Base-by-base conservation (phyloP, 2,797 vertebrate genomes). In the Taeniopygia guttata region DNA sequence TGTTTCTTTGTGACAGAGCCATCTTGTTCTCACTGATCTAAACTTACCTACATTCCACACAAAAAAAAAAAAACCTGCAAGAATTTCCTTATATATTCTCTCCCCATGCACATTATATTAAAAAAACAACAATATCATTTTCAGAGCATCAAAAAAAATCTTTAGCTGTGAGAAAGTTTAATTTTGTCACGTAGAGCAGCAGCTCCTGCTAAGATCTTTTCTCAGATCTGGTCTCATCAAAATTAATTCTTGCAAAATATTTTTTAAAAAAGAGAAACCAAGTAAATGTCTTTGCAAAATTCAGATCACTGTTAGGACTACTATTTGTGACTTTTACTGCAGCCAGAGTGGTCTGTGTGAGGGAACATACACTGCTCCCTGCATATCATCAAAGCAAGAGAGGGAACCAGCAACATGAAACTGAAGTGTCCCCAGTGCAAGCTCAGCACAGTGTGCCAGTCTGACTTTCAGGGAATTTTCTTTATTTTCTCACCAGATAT, bases 81-180 rank as follows among this genome's bases (percentile, higher is more conserved):
- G 45, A 51, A 67, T 66, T 83, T 64, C 73, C 34, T 43, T 18
- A 58, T 29, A 36, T 23, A 8, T 54, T 46, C 58, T 60, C 38
- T 38, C 10, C 7, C 4, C 18, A 0, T 1, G 11, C 5, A 20
- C 0, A 0, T 54, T 60, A 60, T 7, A 77, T 3, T 40, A 89
- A 68, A 82, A 45, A 17, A 79, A 58, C 7, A 86, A 48, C 16
- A 18, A 11, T 20, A 78, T 23, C 0, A 18, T 66, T 84, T 86
- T 72, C 64, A 72, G 40, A 81, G 29, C 18, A 89, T 16, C 3
- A 62, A 43, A 80, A 43, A 80, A 64, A 27, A 5, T 6, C 1
- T 62, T 49, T 46, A 67, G 30, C 36, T 63, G 49, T 2, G 2
- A 63, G 20, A 11, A 74, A 48, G 56, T 49, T 60, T 38, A 51